Conservation (phyloP, 2,888 invertebrate genomes). For the Habrosyne pyritoides region DNA sequence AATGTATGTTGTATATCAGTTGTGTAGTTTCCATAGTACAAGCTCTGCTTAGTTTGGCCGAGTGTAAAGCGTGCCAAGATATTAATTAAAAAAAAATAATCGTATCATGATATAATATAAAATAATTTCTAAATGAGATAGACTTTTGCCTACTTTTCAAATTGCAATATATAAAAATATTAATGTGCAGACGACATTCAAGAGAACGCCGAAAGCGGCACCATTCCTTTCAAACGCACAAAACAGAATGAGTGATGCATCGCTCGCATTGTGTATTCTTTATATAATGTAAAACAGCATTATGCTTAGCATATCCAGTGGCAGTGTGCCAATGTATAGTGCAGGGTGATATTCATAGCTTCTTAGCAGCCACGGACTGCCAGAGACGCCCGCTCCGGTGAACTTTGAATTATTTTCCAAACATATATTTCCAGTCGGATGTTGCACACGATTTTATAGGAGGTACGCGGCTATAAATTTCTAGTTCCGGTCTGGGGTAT, state of each 20-base stretch:
- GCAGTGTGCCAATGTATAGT: slow-evolving; percentile 7
- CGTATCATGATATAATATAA: too few relatives aligned
- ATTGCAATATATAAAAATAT: too few relatives aligned
- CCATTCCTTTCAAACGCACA: neutral
- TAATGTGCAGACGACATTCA: too few relatives aligned
- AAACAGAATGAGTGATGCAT: slow-evolving; percentile 12
- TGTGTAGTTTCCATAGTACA: too few relatives aligned
- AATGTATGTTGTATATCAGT: too few relatives aligned
- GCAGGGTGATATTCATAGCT: slow-evolving; percentile 35
- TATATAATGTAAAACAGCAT: slow-evolving; percentile 1
- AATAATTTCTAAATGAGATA: too few relatives aligned
- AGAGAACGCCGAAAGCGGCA: neutral
- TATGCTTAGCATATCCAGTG: neutral
- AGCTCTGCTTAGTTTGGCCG: too few relatives aligned
- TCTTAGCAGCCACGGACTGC: slow-evolving; percentile 30
- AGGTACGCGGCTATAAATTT: slow-evolving; percentile 12
- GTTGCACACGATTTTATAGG: slow-evolving; percentile 11
- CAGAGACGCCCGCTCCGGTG: slow-evolving; percentile 26
- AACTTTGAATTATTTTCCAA: slow-evolving; percentile 38
- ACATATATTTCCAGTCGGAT: slow-evolving; percentile 25
- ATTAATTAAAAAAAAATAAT: too few relatives aligned
- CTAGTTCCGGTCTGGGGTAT: slow-evolving; percentile 18
- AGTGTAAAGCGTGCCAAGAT: too few relatives aligned
- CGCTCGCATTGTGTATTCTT: slow-evolving; percentile 3
- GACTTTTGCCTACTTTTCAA: too few relatives aligned